Evolutionary conservation across 37 sponge, comb jelly and placozoan species (phyloP), one percentile per base, ranked within the genome.

Genomic region (Spongilla lacustris): DNA sequence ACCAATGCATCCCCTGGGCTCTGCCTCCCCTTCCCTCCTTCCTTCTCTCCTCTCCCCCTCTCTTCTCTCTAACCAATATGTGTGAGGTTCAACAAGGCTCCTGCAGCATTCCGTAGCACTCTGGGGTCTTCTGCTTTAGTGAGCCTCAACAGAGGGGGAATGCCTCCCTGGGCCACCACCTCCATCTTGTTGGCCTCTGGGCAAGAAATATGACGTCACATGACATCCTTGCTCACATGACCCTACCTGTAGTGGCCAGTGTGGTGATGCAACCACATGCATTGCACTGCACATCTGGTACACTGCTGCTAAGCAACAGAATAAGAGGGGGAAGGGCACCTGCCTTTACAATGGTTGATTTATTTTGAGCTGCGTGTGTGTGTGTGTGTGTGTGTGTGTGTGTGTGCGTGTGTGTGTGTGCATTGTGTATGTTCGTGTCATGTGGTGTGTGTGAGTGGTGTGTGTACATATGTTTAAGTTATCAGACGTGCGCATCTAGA

Each of bases 231-330:
- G n/a, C n/a, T 46, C 46, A 50, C 76, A 76, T 21, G 37, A 29
- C 76, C 49, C 73, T 36, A 93, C 94, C 94, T 66, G 89, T 74
- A 26, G 97, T 94, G 36, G 97, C 97, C 11, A 96, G 93, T 29
- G 95, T 96, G 23, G 97, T 96, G 72, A 96, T 90, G 66, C 97
- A 96, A 21, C 95, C 97, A 85, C 97, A 93, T 0, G 93, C 93
- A 48, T 96, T 94, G 71, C 97, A 96, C 86, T 90, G 95, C n/a
- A 96, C 92, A 69, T 96, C 97, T 1, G 83, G 75, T 72, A 85
- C 77, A 25, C 76, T 49, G 6, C 74, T 67, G 25, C 50, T 78
- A 71, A 96, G 91, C 32, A 92, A 84, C n/a, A 69, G 25, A n/a
- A 94, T 82, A 58, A 96, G 91, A n/a, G 97, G 91, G 0, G 71